These are phyloP conservation scores for Sarcophaga subvicina DNA, from an alignment of 2,888 invertebrate genomes.

Conservation along the genomic window DNA sequence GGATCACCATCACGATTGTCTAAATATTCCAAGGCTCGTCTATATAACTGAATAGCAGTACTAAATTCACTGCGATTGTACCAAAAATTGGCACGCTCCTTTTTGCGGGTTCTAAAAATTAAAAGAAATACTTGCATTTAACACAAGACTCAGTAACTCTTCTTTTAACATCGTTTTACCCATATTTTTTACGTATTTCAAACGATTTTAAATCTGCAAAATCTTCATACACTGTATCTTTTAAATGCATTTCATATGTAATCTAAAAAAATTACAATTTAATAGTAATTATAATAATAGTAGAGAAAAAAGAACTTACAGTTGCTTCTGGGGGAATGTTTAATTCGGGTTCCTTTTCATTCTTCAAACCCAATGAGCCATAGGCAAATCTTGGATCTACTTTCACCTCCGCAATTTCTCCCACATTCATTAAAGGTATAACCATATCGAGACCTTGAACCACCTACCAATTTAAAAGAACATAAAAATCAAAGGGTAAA, in stretches of 20 bases:
- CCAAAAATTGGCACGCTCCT: constrained; percentile 95
- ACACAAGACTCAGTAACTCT: not conserved
- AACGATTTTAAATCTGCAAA: constrained; percentile 87
- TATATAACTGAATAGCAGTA: constrained; percentile 92
- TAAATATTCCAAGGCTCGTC: constrained; percentile 91
- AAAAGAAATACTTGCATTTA: not conserved
- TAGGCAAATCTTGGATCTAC: constrained; percentile 92
- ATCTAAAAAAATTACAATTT: constrained; percentile 74
- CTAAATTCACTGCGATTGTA: constrained; percentile 91
- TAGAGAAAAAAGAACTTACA: constrained; percentile 78
- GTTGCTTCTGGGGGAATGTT: constrained; percentile 85
- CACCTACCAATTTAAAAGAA: constrained; percentile 78
- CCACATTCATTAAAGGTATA: constrained; percentile 91
- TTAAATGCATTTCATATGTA: constrained; percentile 87
- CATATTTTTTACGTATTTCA: constrained; percentile 87
- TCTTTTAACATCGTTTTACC: constrained; percentile 83
- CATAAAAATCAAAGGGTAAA: no score
- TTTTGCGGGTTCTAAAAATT: constrained; percentile 85
- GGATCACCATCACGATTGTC: constrained; percentile 88
- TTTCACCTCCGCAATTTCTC: constrained; percentile 89
- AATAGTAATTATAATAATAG: not conserved
- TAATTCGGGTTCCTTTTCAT: constrained; percentile 80
- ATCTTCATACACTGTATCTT: constrained; percentile 86
- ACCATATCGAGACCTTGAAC: constrained; percentile 93
- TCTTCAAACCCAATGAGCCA: constrained; percentile 88